Evolutionary conservation across 53 echinoderm and acorn worm genomes (phyloP).

Genomic region (Paelopatides confundens): DNA sequence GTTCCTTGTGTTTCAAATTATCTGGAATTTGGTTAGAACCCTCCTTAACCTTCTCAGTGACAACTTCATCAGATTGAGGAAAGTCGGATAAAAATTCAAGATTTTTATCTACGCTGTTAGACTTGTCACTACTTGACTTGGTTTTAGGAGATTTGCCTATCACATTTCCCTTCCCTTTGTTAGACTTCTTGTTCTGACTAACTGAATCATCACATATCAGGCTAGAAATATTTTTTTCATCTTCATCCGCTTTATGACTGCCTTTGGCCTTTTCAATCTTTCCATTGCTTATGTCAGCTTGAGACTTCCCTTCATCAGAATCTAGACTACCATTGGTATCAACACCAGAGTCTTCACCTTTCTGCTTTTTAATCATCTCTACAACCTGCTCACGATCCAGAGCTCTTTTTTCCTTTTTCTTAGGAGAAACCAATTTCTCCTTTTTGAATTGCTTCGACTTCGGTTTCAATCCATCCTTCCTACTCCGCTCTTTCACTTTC

Average conservation of each 20-base stretch:
- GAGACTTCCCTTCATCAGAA: neutral
- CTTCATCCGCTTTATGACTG: neutral
- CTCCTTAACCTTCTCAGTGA: neutral
- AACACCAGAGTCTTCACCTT: conserved; percentile 25
- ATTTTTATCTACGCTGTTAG: neutral
- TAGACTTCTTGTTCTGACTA: neutral
- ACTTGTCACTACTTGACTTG: neutral
- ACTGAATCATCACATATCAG: neutral
- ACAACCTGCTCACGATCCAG: conserved; percentile 1
- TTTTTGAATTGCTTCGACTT: neutral
- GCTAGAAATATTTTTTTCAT: neutral
- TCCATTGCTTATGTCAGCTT: neutral
- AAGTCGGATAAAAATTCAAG: neutral
- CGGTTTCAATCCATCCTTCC: too few relatives aligned
- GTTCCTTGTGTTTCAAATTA: neutral
- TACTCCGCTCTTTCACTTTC: neutral
- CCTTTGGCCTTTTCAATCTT: neutral
- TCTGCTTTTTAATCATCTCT: conserved; percentile 13
- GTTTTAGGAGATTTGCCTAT: neutral
- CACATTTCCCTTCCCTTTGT: neutral
- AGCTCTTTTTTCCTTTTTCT: neutral
- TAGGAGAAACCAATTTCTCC: neutral
- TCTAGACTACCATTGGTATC: conserved; percentile 22
- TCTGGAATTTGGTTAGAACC: neutral
- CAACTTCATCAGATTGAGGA: neutral